Base-by-base conservation (phyloP, 1,140 invertebrate species). In the Heliconius himera region DNA sequence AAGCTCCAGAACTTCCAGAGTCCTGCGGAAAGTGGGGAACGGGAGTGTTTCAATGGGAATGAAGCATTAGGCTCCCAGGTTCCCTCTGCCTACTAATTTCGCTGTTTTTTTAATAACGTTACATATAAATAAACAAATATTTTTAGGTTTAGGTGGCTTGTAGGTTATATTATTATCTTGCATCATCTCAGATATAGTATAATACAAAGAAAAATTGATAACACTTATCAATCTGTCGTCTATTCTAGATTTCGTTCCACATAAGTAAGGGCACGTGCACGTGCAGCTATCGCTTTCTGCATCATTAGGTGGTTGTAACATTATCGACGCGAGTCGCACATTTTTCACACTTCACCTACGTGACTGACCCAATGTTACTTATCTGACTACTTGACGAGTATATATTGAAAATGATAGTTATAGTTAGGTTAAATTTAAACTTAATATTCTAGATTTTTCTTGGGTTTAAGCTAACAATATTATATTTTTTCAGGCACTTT, bases 251-350 rank as follows among this genome's bases (percentile, higher is more conserved):
- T 38, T 38, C 29, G 70, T 72, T 66, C 60, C 60, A 66, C 60
- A 66, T 66, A 72, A 73, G 56, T 77, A 73, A 74, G 77, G 77
- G 49, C 82, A 80, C 81, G 77, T 83, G 83, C 76, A 87, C 85
- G 85, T 82, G 84, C 82, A 83, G 84, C 86, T 93, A 93, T 93
- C 91, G 83, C 82, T 77, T 93, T 93, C 91, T 91, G 84, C 82
- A 91, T 91, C 91, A 93, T 93, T 93, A 91, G 87, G 86, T 86
- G 82, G 81, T 85, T 82, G 80, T 74, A 82, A 81, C 81, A 83
- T 82, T 88, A 89, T 88, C 89, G 84, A 81, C 82, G 83, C 82
- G 66, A 77, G 80, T 84, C 74, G 81, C 83, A 86, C 89, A 91
- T 90, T 92, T 91, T 90, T 91, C 91, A 91, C 80, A 76, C 83